Evolutionary conservation across 2,888 invertebrate genomes (phyloP).

Genomic region (Synergus gifuensis): DNA sequence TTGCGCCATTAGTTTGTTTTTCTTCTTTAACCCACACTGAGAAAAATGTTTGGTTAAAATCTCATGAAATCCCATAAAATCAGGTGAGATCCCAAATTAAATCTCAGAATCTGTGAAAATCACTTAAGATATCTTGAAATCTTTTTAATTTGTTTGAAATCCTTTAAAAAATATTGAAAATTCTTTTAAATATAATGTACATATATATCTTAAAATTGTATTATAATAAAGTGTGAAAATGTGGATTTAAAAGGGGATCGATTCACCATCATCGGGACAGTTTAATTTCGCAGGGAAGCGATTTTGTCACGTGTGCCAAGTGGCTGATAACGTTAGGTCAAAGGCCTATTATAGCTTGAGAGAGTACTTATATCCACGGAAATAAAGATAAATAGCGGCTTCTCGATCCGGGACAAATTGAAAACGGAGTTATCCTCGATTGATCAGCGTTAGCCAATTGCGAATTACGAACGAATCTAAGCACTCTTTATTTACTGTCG

Average conservation of each 20-base stretch:
- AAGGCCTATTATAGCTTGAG: constrained; percentile 16
- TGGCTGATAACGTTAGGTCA: constrained; percentile 6
- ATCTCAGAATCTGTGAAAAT: too few relatives aligned
- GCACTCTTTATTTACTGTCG: constrained; percentile 33
- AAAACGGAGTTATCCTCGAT: constrained; percentile 20
- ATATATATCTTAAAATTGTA: too few relatives aligned
- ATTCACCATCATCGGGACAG: constrained; percentile 8
- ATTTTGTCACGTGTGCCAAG: constrained; percentile 15
- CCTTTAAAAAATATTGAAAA: too few relatives aligned
- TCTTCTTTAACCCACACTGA: too few relatives aligned
- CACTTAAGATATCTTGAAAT: too few relatives aligned
- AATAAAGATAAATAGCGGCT: constrained; percentile 30
- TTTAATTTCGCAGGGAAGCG: constrained; percentile 6
- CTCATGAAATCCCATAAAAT: too few relatives aligned
- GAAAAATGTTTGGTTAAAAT: too few relatives aligned
- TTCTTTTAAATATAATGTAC: too few relatives aligned
- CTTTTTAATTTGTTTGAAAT: too few relatives aligned
- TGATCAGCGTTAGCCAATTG: constrained; percentile 38
- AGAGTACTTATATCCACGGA: constrained; percentile 1
- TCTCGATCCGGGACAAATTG: constrained; percentile 20
- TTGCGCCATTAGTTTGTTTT: too few relatives aligned
- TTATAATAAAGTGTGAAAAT: background rate
- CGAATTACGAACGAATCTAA: constrained; percentile 40
- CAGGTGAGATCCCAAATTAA: too few relatives aligned
- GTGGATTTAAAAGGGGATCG: constrained; percentile 18